phyloP scores from a whole-genome alignment of 2,797 vertebrate species.

The Steatocranus sp. region DNA sequence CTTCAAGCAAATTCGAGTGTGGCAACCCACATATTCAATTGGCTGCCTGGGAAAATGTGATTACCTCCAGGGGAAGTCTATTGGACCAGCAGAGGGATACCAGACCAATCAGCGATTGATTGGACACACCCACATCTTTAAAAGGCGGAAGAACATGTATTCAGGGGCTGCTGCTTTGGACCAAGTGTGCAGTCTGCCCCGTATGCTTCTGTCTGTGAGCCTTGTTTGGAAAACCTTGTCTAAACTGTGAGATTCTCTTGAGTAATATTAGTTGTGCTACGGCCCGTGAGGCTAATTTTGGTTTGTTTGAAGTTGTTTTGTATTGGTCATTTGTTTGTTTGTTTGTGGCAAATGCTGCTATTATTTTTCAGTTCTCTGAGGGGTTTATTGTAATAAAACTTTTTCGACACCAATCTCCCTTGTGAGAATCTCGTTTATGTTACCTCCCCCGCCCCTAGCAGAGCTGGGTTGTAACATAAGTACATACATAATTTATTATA shows the following conservation, averaged over 20 bases:
- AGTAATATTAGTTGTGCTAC: neutral
- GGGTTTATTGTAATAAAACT: neutral
- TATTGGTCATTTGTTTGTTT: neutral
- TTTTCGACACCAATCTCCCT: neutral
- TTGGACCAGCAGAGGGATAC: too few relatives aligned
- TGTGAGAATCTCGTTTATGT: rapidly evolving
- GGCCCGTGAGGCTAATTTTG: neutral
- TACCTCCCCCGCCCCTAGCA: neutral
- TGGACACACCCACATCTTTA: too few relatives aligned
- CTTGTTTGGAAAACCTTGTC: neutral
- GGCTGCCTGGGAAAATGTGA: too few relatives aligned
- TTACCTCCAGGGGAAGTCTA: too few relatives aligned
- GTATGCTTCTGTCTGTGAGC: neutral
- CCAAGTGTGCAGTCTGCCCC: neutral
- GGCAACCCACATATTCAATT: too few relatives aligned
- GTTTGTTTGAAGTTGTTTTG: neutral
- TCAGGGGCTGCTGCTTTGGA: too few relatives aligned
- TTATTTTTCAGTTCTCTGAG: neutral
- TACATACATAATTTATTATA: too few relatives aligned
- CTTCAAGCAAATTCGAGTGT: too few relatives aligned
- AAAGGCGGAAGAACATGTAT: too few relatives aligned
- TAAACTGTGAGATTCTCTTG: neutral
- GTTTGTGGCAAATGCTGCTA: neutral
- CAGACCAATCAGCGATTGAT: too few relatives aligned
- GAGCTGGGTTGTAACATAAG: too few relatives aligned